A percentile compares a stretch with the other conserved stretches of the same genome.
These are phyloP conservation scores for Acanthoscelides obtectus DNA, from an alignment of 2,888 invertebrate species.

Conservation along the genomic window DNA sequence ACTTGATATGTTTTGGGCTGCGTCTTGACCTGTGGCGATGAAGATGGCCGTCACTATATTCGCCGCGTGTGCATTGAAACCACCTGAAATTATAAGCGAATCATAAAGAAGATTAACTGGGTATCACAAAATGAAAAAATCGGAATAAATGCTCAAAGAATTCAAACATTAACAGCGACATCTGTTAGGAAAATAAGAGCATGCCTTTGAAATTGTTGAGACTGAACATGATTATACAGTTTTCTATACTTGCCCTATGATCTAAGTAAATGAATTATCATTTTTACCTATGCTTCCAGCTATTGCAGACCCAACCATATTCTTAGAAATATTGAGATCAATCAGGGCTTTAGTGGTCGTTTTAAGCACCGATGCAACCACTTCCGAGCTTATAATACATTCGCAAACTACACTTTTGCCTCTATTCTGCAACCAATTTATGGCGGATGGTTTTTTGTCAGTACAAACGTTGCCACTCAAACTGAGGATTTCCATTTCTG, in stretches of 20 bases:
- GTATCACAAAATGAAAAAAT: too few species aligned
- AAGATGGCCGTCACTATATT: constrained; percentile 96
- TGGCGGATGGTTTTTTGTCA: constrained; percentile 93
- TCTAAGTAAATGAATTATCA: too few species aligned
- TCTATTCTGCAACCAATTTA: constrained; percentile 88
- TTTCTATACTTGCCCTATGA: too few species aligned
- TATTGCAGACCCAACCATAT: constrained; percentile 88
- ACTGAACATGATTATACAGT: too few species aligned
- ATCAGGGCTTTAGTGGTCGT: constrained; percentile 78
- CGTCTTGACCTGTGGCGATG: constrained; percentile 96
- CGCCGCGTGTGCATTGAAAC: constrained; percentile 90
- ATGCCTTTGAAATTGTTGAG: too few species aligned
- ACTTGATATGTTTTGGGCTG: constrained; percentile 92
- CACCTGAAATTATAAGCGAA: constrained; percentile 30
- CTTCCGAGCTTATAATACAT: constrained; percentile 70
- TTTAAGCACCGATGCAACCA: constrained; percentile 74
- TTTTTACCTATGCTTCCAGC: constrained; percentile 91
- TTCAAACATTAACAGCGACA: too few species aligned
- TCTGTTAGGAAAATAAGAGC: too few species aligned
- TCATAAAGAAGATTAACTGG: background rate
- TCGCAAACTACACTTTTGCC: constrained; percentile 96
- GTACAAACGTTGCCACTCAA: constrained; percentile 95
- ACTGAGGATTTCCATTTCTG: constrained; percentile 85
- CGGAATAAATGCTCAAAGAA: too few species aligned
- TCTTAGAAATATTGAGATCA: constrained; percentile 87